Base-by-base conservation (phyloP, 1,140 invertebrate genomes). In the Branchinecta lynchi region DNA sequence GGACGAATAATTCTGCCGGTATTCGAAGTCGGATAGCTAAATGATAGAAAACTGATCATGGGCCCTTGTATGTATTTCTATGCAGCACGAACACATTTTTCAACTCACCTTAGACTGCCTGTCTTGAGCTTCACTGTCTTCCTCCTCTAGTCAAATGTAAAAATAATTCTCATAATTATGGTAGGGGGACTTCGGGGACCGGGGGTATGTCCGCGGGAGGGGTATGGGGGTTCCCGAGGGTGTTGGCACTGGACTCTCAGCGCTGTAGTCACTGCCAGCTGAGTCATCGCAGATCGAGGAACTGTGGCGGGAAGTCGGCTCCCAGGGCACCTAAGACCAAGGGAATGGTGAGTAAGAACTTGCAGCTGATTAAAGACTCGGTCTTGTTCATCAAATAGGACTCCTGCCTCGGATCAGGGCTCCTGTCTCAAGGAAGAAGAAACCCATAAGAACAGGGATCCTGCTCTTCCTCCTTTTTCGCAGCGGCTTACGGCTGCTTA, bases 121-220 rank as follows among this genome's bases (percentile, higher is more conserved):
- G 1, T 12, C 12, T 15, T 15, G 12, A 12, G 51, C 12, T 60
- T 60, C 51, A 60, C 51, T 60, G 51, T 20, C 51, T 60, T 60
- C 51, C 17, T 60, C 51, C 51, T 60, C 51, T 60, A 60, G 51
- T 60, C 51, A 60, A 60, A 60, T 60, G 17, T 60, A 60, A 6
- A 60, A 60, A 60, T 60, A 60, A 60, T 60, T 60, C 17, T 60
- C 51, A 60, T 60, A 60, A 60, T 60, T 60, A 15, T 60, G 12
- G 17, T 60, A 60, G 17, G 12, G 12, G 6, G 12, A 20, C 12
- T 60, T 15, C 17, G 51, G 51, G 17, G 51, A 60, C 6, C 17
- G 12, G 12, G 51, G 51, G 51, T 60, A 60, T 2, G 51, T 60
- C 12, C 51, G 51, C 17, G 51, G 51, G 17, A 60, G 51, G 17